These are phyloP conservation scores for Amblyteles armatorius DNA, from an alignment of 2,888 invertebrate genomes.

Conservation along the genomic window DNA sequence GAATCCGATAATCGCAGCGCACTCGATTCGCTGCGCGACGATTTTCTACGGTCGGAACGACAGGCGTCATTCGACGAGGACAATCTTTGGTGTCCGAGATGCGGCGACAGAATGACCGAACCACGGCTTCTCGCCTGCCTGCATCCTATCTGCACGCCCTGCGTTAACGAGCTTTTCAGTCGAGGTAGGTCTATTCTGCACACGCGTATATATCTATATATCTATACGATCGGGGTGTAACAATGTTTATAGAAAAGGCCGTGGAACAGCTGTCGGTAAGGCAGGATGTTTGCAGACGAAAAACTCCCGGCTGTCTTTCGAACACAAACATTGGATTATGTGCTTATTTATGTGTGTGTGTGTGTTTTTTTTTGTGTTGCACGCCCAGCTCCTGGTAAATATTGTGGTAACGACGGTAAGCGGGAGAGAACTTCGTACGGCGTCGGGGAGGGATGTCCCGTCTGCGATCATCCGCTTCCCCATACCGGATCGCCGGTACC, in stretches of 20 bases:
- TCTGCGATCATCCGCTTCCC: conserved; percentile 79
- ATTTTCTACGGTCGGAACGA: conserved; percentile 29
- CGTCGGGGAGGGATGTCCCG: conserved; percentile 75
- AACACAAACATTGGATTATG: neutral
- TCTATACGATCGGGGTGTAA: neutral
- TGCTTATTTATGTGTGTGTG: neutral
- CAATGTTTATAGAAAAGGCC: neutral
- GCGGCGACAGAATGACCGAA: conserved; percentile 79
- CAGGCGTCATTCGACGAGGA: conserved; percentile 56
- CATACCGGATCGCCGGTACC: conserved; percentile 73
- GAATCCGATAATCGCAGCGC: conserved; percentile 31
- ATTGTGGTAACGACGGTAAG: conserved; percentile 45
- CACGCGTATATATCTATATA: neutral
- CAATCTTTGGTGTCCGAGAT: conserved; percentile 77
- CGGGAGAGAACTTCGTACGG: conserved; percentile 53
- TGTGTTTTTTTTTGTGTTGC: neutral
- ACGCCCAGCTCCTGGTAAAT: conserved; percentile 37
- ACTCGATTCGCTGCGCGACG: conserved; percentile 42
- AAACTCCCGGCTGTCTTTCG: neutral
- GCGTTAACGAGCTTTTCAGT: conserved; percentile 77
- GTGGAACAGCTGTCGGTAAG: neutral
- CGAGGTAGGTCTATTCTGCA: conserved; percentile 48
- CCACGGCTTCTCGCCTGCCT: conserved; percentile 80
- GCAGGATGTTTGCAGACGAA: conserved; percentile 11
- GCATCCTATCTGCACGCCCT: conserved; percentile 79